Evolutionary conservation across 2,888 invertebrate genomes (phyloP), one percentile per base, ranked within the genome.

Genomic region (Platycheirus rosarum): DNA sequence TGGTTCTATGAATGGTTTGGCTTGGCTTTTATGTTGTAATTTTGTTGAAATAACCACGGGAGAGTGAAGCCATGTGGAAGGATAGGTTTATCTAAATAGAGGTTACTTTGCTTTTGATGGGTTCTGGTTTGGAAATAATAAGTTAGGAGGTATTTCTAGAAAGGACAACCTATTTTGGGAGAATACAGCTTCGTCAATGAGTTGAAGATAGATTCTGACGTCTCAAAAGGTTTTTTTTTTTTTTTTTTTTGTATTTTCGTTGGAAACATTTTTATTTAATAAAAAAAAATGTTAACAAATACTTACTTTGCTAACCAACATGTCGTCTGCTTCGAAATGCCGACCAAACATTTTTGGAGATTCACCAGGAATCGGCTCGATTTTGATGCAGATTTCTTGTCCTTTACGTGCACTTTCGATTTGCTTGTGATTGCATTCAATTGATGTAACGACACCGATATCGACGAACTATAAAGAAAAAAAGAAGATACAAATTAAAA

Each of bases 291-390:
- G n/a, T n/a, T n/a, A n/a, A n/a, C 29, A 8, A 3, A 29, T 29
- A 88, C 93, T 92, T 90, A 96, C 96, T 95, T 96, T 98, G 93
- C 98, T 98, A 88, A 98, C 94, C 85, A 99, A 93, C 89, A 97
- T 92, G 91, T 99, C 99, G 42, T 95, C 97, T 88, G 97, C 96
- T 88, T 98, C 98, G 91, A 99, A 99, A 92, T 99, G 99, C 74
- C 99, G 93, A 9, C 99, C 99, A 91, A 95, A 98, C 95, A 99
- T 96, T 92, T 99, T 99, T 51, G 99, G 99, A 53, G 99, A 95
- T 91, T 99, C 98, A n/a, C 99, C 99, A 13, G 98, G 97, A 55
- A 97, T 94, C 26, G 98, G 96, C 87, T 99, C 98, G 86, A 99
- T 99, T 92, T 98, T 99, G 88, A 98, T 94, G 92, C 98, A 98